Evolutionary conservation across 2,797 vertebrate species (phyloP), one percentile per base, ranked within the genome.

Genomic region (Australoheros facetus): DNA sequence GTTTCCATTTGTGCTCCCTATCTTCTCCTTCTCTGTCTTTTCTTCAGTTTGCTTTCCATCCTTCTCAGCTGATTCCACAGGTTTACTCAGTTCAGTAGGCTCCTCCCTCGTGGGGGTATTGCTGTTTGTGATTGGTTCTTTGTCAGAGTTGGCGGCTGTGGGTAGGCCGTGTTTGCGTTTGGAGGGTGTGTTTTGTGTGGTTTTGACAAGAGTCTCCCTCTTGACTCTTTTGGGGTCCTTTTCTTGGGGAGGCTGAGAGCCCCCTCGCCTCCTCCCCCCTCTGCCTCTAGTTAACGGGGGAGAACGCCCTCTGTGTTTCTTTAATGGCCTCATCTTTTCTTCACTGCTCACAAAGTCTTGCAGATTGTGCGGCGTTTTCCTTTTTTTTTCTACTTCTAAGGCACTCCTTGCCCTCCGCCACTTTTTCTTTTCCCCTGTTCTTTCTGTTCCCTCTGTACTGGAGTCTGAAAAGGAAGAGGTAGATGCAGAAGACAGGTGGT

Each of bases 291-390:
- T 94, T 78, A 96, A 93, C 14, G 93, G 94, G 23, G 96, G 95
- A 48, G 96, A 96, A 73, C 74, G 92, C 58, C 96, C 94, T 71
- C 95, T 92, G 75, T 94, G 92, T 91, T 96, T 97, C 93, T 97
- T 97, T 87, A 95, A 87, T 16, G 96, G 95, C 92, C 96, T 97
- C 97, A 97, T 98, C 85, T 90, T 94, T 88, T 93, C 79, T 73
- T 86, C 66, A 23, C 57, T 14, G 71, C 81, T 91, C 72, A 84
- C 87, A 87, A 91, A 91, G 89, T 90, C 84, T 85, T 80, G 79
- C 72, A 88, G 73, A 84, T 85, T 86, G 76, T 56, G 34, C 60
- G 28, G n/a, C 2, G 4, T 60, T 89, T 72, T 80, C 87, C 75
- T 85, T 89, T 73, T 70, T 73, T 70, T 75, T 62, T 73, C 79